Conservation (phyloP, 1,140 invertebrate genomes). For the Drosophila lini region DNA sequence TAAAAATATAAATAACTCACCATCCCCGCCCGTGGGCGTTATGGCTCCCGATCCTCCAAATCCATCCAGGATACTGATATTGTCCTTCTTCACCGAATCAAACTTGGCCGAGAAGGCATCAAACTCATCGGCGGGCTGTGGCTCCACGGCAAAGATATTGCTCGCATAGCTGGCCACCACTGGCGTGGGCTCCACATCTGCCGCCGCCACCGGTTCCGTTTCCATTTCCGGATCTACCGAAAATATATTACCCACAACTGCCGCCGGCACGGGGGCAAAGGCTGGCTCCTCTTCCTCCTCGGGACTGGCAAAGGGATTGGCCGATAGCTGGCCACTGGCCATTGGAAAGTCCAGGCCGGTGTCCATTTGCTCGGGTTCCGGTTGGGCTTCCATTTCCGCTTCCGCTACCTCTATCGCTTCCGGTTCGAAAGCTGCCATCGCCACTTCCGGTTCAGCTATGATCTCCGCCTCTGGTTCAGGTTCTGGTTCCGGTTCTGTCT, state of each 20-base stretch:
- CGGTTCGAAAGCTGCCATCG: constrained; percentile 31
- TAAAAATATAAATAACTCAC: constrained; percentile 44
- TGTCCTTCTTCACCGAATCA: constrained; percentile 88
- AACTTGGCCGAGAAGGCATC: constrained; percentile 95
- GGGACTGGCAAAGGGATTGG: constrained; percentile 85
- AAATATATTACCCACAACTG: constrained; percentile 79
- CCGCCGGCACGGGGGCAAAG: constrained; percentile 48
- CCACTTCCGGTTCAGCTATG: not conserved
- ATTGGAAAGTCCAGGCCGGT: constrained; percentile 78
- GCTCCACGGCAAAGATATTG: constrained; percentile 80
- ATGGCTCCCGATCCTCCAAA: constrained; percentile 84
- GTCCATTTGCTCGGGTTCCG: constrained; percentile 78
- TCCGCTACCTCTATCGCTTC: constrained; percentile 25
- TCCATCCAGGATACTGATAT: constrained; percentile 84
- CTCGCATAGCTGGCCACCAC: constrained; percentile 48
- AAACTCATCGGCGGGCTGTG: constrained; percentile 87
- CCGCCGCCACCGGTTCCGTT: not conserved
- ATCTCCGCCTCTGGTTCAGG: not conserved
- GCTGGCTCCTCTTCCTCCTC: constrained; percentile 82
- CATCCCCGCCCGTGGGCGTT: constrained; percentile 79
- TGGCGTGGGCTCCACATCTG: constrained; percentile 9
- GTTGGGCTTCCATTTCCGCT: constrained; percentile 22
- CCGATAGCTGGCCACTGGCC: constrained; percentile 73
- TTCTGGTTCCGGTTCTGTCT: not conserved
- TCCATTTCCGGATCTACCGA: constrained; percentile 58